These are phyloP conservation scores for Pseudochirops corinnae DNA, from an alignment of 2,797 vertebrate species.

Conservation along the genomic window DNA sequence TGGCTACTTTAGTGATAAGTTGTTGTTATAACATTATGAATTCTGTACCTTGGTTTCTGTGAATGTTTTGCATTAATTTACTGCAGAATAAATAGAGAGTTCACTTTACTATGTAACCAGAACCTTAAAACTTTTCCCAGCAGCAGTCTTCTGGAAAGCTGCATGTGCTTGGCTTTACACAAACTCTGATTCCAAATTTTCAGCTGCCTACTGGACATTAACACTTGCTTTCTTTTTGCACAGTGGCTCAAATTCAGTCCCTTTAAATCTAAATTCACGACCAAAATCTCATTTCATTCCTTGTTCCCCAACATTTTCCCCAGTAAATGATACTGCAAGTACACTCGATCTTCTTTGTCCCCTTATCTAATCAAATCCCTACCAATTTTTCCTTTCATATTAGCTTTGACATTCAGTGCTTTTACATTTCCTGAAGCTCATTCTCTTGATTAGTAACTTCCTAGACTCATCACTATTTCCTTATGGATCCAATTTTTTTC, in stretches of 20 bases:
- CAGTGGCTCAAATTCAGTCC: not conserved
- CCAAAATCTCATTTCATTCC: not conserved
- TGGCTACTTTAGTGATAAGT: too few relatives aligned
- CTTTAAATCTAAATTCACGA: not conserved
- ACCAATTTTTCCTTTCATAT: not conserved
- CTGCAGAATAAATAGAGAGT: too few relatives aligned
- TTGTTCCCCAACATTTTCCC: not conserved
- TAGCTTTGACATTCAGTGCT: not conserved
- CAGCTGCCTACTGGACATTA: not conserved
- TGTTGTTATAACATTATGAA: too few relatives aligned
- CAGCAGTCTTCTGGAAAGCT: too few relatives aligned
- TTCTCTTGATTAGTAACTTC: not conserved
- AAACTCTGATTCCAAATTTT: not conserved
- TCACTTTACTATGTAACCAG: too few relatives aligned
- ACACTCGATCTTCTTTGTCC: not conserved
- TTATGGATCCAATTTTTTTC: not conserved
- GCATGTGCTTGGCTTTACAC: too few relatives aligned
- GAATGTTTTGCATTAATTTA: too few relatives aligned
- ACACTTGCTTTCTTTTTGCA: not conserved
- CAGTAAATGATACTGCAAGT: too few relatives aligned
- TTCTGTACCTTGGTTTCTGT: too few relatives aligned
- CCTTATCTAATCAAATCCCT: not conserved
- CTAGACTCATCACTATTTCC: not conserved
- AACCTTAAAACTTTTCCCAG: too few relatives aligned
- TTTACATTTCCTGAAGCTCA: not conserved